Evolutionary conservation across 2,797 vertebrate species (phyloP).

Genomic region (Enoplosus armatus): DNA sequence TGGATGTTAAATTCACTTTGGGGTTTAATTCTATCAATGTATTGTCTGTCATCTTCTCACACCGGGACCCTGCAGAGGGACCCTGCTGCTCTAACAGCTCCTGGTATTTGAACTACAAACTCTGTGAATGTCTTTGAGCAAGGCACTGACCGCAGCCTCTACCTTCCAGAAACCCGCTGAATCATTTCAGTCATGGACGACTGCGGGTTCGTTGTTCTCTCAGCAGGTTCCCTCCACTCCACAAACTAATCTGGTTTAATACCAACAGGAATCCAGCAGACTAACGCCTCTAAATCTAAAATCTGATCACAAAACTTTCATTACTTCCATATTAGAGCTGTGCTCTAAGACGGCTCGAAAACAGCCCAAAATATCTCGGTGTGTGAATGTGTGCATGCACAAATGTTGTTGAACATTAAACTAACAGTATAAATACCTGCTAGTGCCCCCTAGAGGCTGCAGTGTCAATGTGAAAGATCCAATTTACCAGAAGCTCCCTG

Average conservation of each 20-base stretch:
- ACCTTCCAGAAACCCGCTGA: no score
- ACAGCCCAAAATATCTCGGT: constrained; percentile 30
- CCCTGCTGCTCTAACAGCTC: not conserved
- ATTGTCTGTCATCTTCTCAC: no score
- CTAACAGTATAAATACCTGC: not conserved
- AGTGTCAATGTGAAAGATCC: no score
- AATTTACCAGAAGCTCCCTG: no score
- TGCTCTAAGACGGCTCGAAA: constrained; percentile 41
- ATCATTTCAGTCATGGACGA: not conserved
- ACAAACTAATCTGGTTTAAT: constrained; percentile 72
- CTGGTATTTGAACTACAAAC: not conserved
- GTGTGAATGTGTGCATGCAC: not conserved
- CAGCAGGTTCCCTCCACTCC: constrained; percentile 23
- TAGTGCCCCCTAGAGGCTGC: not conserved
- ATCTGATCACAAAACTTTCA: constrained; percentile 64
- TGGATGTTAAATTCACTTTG: no score
- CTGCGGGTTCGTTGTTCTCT: constrained; percentile 18
- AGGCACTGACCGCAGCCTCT: not conserved
- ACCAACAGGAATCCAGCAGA: constrained; percentile 73
- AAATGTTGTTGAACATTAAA: not conserved
- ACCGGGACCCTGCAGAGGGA: no score
- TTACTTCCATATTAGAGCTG: constrained; percentile 74
- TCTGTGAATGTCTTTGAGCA: not conserved
- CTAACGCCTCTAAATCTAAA: constrained; percentile 36
- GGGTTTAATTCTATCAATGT: no score